phyloP scores from a whole-genome alignment of 37 sponge, comb jelly and placozoan species.

The Tethya wilhelma region DNA sequence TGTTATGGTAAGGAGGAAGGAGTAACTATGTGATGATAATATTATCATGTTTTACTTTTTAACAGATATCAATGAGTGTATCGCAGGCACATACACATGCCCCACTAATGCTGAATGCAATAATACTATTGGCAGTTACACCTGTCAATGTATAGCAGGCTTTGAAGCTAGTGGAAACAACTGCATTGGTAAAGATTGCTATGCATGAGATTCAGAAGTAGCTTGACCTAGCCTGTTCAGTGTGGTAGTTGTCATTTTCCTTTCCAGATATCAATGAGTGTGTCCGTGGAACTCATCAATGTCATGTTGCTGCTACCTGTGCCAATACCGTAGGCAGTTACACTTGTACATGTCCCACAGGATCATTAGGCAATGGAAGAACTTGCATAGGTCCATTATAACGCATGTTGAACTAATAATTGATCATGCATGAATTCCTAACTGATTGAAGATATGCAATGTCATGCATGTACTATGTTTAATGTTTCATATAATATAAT shows the following conservation, averaged over 20 bases:
- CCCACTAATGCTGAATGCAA: neutral
- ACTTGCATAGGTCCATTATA: constrained; percentile 2
- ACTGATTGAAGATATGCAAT: neutral
- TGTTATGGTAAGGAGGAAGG: neutral
- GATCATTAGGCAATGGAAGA: neutral
- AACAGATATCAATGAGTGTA: neutral
- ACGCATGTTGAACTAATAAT: neutral
- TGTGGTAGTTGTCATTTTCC: neutral
- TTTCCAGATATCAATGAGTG: constrained; percentile 28
- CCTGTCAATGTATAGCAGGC: neutral
- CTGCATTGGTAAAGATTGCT: neutral
- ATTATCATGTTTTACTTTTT: neutral
- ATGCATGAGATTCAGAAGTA: neutral
- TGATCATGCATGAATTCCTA: too few relatives aligned
- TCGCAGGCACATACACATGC: neutral
- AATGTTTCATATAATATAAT: neutral
- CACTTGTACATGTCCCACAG: neutral
- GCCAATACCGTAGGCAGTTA: constrained; percentile 15
- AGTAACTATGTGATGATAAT: neutral
- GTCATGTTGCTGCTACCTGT: constrained; percentile 10
- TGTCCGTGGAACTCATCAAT: neutral
- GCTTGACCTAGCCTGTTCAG: neutral
- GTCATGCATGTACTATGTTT: neutral
- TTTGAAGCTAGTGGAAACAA: neutral
- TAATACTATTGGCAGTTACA: neutral